These are phyloP conservation scores for Papilio helenus DNA, from an alignment of 1,140 invertebrate species.

Conservation along the genomic window DNA sequence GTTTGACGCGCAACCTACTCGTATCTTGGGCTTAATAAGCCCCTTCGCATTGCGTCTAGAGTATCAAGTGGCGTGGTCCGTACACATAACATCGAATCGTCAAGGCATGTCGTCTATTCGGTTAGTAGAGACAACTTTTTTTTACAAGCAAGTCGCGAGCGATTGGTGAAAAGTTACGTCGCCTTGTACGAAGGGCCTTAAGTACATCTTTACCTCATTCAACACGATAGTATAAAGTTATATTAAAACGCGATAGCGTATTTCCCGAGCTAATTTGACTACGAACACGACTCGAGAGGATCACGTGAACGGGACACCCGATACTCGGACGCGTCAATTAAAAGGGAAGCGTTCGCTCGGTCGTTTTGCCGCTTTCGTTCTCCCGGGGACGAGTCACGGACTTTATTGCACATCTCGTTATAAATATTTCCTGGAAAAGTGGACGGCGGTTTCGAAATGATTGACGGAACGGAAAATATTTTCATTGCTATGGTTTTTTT, in stretches of 20 bases:
- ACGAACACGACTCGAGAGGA: not conserved
- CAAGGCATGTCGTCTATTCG: too few species aligned
- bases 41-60: too few species aligned
- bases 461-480: slow-evolving; percentile 9
- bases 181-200: too few species aligned
- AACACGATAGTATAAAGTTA: not conserved
- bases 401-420: slow-evolving; percentile 25
- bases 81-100: too few species aligned
- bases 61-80: too few species aligned
- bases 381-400: slow-evolving; percentile 19
- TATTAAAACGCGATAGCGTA: not conserved
- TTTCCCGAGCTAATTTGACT: not conserved
- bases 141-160: too few species aligned
- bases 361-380: slow-evolving; percentile 24
- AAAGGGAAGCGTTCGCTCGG: slow-evolving; percentile 21
- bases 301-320: slow-evolving; percentile 13
- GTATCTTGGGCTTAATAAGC: too few species aligned
- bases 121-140: too few species aligned
- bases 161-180: too few species aligned
- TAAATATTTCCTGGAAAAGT: slow-evolving; percentile 12
- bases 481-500: not conserved
- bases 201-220: too few species aligned
- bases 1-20: too few species aligned
- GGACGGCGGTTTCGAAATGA: slow-evolving; percentile 15
- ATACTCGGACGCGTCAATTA: slow-evolving; percentile 34